These are phyloP conservation scores for Anomalospiza imberbis DNA, from an alignment of 2,797 vertebrate species.

Conservation along the genomic window DNA sequence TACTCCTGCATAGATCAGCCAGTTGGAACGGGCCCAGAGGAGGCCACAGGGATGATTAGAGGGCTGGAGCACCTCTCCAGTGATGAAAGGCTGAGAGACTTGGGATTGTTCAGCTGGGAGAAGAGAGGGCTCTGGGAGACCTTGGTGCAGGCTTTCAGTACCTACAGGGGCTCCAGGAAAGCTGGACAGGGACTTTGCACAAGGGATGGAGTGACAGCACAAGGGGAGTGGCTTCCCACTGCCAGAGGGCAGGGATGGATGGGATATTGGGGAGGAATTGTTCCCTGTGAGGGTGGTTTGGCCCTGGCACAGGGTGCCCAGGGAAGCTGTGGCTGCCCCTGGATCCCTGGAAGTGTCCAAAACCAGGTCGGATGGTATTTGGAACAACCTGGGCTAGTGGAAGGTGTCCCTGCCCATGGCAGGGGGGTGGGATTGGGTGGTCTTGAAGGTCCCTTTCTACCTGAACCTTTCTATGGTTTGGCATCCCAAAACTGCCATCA, in stretches of 20 bases:
- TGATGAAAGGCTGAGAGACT: background rate
- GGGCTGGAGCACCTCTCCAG: background rate
- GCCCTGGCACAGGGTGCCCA: background rate
- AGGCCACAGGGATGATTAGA: background rate
- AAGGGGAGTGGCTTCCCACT: background rate
- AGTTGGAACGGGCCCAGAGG: background rate
- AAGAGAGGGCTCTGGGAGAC: background rate
- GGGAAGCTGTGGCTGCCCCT: background rate
- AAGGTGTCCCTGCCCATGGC: background rate
- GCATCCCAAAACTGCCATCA: background rate
- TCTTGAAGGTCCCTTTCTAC: background rate
- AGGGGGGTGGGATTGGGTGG: background rate
- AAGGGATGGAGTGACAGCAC: background rate
- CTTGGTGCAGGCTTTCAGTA: background rate
- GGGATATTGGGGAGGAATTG: background rate
- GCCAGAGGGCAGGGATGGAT: no score
- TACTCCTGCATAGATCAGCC: background rate
- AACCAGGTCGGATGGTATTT: accelerated
- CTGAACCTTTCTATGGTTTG: background rate
- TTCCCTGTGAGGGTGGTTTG: accelerated
- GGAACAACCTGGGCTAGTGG: accelerated
- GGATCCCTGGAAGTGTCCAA: background rate
- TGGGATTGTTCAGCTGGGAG: background rate
- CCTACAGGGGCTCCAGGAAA: background rate
- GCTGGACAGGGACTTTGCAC: background rate